These are phyloP conservation scores for Drosophila sordidula DNA, from an alignment of 2,888 invertebrate species.

Conservation along the genomic window DNA sequence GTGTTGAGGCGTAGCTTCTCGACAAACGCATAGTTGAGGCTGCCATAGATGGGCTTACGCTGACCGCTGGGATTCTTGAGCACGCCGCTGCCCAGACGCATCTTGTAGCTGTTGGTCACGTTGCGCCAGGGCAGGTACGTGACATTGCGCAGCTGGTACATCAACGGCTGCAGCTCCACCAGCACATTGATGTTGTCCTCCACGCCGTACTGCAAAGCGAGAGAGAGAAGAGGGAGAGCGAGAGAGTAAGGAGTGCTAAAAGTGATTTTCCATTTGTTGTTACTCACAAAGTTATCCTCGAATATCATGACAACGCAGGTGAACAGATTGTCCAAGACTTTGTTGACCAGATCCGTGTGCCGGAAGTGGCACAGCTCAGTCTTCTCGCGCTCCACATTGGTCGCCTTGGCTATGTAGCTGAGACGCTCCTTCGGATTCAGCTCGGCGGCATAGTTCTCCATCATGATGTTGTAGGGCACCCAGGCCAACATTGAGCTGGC, in stretches of 20 bases:
- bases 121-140: conserved; percentile 82
- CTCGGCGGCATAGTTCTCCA: conserved; percentile 68
- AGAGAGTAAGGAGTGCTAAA: background rate
- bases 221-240: background rate
- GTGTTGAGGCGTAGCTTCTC: conserved; percentile 78
- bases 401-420: conserved; percentile 82
- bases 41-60: conserved; percentile 79
- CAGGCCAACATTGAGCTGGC: conserved; percentile 75
- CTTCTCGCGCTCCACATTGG: conserved; percentile 74
- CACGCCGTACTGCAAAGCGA: conserved; percentile 67
- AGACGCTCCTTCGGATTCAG: conserved; percentile 82
- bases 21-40: conserved; percentile 77
- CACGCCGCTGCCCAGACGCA: conserved; percentile 67
- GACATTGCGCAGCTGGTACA: conserved; percentile 80
- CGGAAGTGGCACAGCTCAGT: conserved; percentile 82
- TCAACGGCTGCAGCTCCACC: conserved; percentile 80
- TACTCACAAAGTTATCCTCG: conserved; percentile 82
- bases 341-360: conserved; percentile 77
- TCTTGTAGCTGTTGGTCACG: conserved; percentile 79
- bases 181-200: conserved; percentile 81
- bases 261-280: background rate
- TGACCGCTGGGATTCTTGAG: conserved; percentile 76
- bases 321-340: conserved; percentile 71
- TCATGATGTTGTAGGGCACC: conserved; percentile 75
- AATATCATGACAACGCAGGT: conserved; percentile 82